Evolutionary conservation across 2,113 vertebrate genomes (phyloP).

Genomic region (Reinhardtius hippoglossoides): DNA sequence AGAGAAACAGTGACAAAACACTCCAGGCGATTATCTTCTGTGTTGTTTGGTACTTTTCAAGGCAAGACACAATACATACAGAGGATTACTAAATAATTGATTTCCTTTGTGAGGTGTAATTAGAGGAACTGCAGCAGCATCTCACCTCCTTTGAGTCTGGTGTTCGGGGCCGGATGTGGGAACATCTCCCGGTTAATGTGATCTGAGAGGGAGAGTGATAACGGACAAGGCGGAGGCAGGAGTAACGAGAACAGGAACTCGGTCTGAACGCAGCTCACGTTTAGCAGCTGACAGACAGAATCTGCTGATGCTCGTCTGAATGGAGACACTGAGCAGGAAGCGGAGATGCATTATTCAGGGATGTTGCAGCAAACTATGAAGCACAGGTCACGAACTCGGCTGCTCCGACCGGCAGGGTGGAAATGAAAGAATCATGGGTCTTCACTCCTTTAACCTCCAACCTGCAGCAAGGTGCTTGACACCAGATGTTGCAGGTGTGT

Average conservation of each 20-base stretch:
- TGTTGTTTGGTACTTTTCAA: slow-evolving; percentile 9
- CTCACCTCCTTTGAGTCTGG: slow-evolving; percentile 24
- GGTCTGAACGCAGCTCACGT: background rate
- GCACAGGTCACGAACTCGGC: slow-evolving; percentile 14
- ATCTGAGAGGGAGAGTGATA: background rate
- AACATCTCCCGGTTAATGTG: slow-evolving; percentile 21
- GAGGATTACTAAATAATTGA: slow-evolving; percentile 50
- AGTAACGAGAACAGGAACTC: background rate
- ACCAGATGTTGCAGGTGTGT: background rate
- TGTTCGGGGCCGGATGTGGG: slow-evolving; percentile 13
- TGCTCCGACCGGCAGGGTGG: background rate
- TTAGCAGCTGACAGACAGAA: slow-evolving; percentile 13
- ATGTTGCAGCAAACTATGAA: slow-evolving; percentile 42
- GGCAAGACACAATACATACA: slow-evolving; percentile 15
- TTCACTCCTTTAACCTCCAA: background rate
- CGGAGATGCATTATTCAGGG: slow-evolving; percentile 60
- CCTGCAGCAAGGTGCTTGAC: background rate
- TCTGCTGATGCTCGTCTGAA: slow-evolving; percentile 49
- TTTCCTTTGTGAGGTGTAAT: slow-evolving; percentile 47
- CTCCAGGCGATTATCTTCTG: slow-evolving; percentile 1
- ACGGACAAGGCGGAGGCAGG: background rate
- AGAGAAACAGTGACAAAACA: slow-evolving; percentile 11
- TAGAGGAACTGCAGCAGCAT: background rate
- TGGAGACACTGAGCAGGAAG: slow-evolving; percentile 32
- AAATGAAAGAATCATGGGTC: slow-evolving; percentile 3